Evolutionary conservation across 2,888 invertebrate species (phyloP).

Genomic region (Rambutsinella grinnellia): DNA sequence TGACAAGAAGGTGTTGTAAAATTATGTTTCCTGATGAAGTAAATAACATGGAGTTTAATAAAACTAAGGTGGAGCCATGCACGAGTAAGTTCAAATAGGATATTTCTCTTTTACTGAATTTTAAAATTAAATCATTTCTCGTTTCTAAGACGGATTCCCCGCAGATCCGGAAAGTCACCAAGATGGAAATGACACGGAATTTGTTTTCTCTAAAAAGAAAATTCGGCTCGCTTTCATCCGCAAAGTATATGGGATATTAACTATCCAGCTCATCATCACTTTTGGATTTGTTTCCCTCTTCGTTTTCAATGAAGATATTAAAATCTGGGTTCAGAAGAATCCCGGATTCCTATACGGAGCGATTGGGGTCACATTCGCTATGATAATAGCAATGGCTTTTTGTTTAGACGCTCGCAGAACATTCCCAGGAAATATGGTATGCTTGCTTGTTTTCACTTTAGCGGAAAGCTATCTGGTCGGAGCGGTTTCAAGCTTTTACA

Average conservation of each 20-base stretch:
- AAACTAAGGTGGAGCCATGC: too few species aligned
- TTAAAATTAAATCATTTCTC: too few species aligned
- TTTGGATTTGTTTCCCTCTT: conserved; percentile 84
- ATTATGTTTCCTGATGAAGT: too few species aligned
- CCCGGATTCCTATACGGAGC: conserved; percentile 43
- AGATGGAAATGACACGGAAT: conserved; percentile 1
- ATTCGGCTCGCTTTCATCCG: conserved; percentile 67
- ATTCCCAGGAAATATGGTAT: conserved; percentile 89
- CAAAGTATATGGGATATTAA: conserved; percentile 85
- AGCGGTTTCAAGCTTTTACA: conserved; percentile 76
- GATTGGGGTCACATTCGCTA: conserved; percentile 51
- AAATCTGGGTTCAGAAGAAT: conserved; percentile 37
- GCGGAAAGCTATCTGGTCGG: conserved; percentile 88
- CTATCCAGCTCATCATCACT: conserved; percentile 86
- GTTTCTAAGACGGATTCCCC: too few species aligned
- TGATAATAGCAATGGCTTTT: conserved; percentile 73
- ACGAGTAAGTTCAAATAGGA: too few species aligned
- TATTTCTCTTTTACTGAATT: too few species aligned
- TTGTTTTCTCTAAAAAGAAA: conserved; percentile 19
- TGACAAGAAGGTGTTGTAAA: too few species aligned
- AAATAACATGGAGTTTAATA: too few species aligned
- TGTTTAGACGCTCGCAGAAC: conserved; percentile 91
- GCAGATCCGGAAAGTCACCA: conserved; percentile 20
- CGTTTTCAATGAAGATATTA: conserved; percentile 70
- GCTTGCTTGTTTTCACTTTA: conserved; percentile 86